Evolutionary conservation across 37 sponge, comb jelly and placozoan species (phyloP), one percentile per base, ranked within the genome.

Genomic region (Beroe forskalii): DNA sequence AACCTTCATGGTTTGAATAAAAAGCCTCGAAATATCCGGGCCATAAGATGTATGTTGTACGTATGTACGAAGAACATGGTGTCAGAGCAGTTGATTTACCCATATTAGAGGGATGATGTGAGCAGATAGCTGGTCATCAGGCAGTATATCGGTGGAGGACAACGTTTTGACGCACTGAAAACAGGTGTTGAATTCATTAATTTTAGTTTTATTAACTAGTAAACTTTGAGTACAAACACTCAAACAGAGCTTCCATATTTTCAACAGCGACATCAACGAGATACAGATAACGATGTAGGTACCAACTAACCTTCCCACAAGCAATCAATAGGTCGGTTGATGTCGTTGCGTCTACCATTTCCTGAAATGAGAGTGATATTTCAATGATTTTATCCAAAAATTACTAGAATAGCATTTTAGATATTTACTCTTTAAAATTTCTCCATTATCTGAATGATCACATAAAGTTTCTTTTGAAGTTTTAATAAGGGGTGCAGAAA

Each of bases 271-370:
- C 55, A 48, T 48, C 12, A 6, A 48, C 55, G 55, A 48, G 6
- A 48, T 17, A 17, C 55, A 6, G 12, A 17, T 12, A 48, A 48
- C 55, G 12, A 17, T 48, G 12, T 48, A n/a, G n/a, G n/a, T n/a
- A n/a, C n/a, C n/a, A n/a, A n/a, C n/a, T n/a, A n/a, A 48, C 55
- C 55, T 48, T 35, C 9, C 86, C 86, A 80, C 86, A 80, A 27
- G 35, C 35, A 9, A 24, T 80, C 30, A 80, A 25, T 22, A 80
- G 55, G 28, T 80, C 86, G 20, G 55, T 80, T 25, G 86, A 25
- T 80, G 48, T n/a, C n/a, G n/a, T 48, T n/a, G 55, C 14, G 40
- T 80, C 42, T 8, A 38, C 40, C 86, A 80, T 80, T 4, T 80
- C 55, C 86, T 80, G 86, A 43, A 20, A 72, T 9, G 17, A 17